Percentiles rank a stretch among this genome's conserved stretches.
phyloP scores from a whole-genome alignment of 2,888 invertebrate genomes.

The Ormyrus labotus region DNA sequence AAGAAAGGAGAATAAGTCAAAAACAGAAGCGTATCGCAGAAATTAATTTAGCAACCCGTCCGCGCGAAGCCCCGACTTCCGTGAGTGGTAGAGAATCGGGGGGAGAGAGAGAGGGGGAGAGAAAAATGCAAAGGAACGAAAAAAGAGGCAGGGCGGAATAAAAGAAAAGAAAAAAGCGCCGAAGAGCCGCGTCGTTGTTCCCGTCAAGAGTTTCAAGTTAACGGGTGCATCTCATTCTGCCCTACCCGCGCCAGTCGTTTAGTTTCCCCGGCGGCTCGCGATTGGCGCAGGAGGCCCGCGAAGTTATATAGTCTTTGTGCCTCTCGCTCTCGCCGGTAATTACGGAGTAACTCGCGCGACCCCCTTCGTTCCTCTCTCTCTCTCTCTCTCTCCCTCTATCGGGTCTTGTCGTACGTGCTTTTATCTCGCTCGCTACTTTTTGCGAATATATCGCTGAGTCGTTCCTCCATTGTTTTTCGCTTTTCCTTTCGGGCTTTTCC shows the following conservation, averaged over 20 bases:
- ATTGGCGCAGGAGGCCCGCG: background rate
- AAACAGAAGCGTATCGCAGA: too few relatives aligned
- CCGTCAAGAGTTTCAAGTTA: slow-evolving; percentile 26
- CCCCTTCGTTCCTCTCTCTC: background rate
- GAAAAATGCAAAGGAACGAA: background rate
- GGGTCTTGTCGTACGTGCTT: too few relatives aligned
- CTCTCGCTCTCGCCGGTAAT: slow-evolving; percentile 33
- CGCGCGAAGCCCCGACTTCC: too few relatives aligned
- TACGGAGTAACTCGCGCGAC: slow-evolving; percentile 23
- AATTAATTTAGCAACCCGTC: too few relatives aligned
- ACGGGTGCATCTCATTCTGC: slow-evolving; percentile 35
- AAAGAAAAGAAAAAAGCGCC: background rate
- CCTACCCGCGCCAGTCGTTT: background rate
- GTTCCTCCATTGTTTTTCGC: background rate
- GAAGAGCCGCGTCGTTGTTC: slow-evolving; percentile 2
- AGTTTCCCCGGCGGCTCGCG: background rate
- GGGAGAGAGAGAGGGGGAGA: background rate
- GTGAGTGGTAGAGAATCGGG: too few relatives aligned
- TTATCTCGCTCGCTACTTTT: background rate
- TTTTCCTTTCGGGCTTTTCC: slow-evolving; percentile 22
- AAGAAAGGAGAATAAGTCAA: too few relatives aligned
- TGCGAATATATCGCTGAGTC: background rate
- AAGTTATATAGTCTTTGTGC: too few relatives aligned
- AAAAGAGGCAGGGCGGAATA: background rate
- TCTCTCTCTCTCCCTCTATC: background rate